Conservation (phyloP, 2,888 invertebrate species). For the Latheticus oryzae region DNA sequence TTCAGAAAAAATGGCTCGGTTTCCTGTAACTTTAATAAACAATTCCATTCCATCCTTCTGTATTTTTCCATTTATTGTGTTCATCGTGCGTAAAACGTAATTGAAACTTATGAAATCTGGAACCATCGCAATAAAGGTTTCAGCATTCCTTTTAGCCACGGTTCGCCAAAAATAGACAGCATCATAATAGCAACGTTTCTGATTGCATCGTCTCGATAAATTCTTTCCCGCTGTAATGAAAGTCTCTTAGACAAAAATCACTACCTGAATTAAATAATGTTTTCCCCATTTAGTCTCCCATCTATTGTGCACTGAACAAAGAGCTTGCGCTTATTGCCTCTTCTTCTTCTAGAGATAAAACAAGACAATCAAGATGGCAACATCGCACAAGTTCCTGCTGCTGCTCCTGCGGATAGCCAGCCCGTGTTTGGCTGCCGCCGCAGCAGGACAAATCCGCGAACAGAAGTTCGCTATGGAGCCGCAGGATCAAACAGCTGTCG, state of each 20-base stretch:
- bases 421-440: conserved; percentile 42
- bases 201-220: conserved; percentile 20
- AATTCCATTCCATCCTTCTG: too few species aligned
- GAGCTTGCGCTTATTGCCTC: conserved; percentile 32
- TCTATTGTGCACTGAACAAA: conserved; percentile 36
- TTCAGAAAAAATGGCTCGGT: too few species aligned
- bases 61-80: background rate
- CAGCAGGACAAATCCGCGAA: conserved; percentile 65
- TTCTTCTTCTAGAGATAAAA: conserved; percentile 46
- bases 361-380: conserved; percentile 58
- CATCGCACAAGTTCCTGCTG: conserved; percentile 61
- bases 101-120: conserved; percentile 7
- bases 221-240: conserved; percentile 25
- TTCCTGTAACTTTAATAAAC: too few species aligned
- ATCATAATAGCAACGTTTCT: conserved; percentile 21
- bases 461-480: conserved; percentile 95
- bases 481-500: conserved; percentile 89
- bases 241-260: conserved; percentile 33
- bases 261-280: conserved; percentile 37
- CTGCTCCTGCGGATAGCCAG: conserved; percentile 59
- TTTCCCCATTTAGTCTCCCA: conserved; percentile 32
- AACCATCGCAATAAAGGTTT: background rate
- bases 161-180: conserved; percentile 5
- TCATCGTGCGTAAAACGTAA: conserved; percentile 4
- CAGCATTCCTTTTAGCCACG: too few species aligned